Percentiles rank a stretch among this genome's conserved stretches.
phyloP scores from a whole-genome alignment of 1,140 invertebrate genomes.

The Probaryconus sp. region DNA sequence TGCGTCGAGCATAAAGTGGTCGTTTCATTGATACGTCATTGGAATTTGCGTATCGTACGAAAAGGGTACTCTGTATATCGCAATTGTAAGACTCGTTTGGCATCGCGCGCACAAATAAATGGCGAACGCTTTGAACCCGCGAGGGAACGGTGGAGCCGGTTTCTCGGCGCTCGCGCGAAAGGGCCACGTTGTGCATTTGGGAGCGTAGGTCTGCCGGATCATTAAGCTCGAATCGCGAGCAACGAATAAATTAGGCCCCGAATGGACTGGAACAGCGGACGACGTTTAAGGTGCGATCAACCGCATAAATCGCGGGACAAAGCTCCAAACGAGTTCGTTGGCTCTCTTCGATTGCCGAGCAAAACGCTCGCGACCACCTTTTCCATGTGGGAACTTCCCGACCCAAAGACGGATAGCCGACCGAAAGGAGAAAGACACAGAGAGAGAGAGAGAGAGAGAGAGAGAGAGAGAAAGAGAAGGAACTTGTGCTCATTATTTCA shows the following conservation, averaged over 20 bases:
- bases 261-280: conserved; percentile 39
- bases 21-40: conserved; percentile 26
- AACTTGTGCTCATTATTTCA: conserved; percentile 17
- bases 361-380: no score
- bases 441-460: no score
- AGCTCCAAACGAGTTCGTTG: conserved; percentile 41
- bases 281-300: conserved; percentile 60
- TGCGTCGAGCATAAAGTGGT: conserved; percentile 4
- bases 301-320: conserved; percentile 51
- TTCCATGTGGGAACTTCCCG: conserved; percentile 46
- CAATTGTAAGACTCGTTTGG: conserved; percentile 11
- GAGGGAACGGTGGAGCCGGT: conserved; percentile 16
- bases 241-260: conserved; percentile 61
- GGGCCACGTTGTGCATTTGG: conserved; percentile 42
- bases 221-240: conserved; percentile 61
- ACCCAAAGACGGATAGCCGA: conserved; percentile 8
- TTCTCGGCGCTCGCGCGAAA: conserved; percentile 28
- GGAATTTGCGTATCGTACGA: conserved; percentile 31
- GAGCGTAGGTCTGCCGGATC: conserved; percentile 35
- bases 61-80: conserved; percentile 24
- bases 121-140: conserved; percentile 16
- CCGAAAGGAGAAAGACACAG: conserved; percentile 10
- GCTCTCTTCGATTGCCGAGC: conserved; percentile 6
- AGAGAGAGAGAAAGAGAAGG: conserved; percentile 11
- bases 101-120: no score